Evolutionary conservation across 2,113 vertebrate genomes (phyloP), one percentile per base, ranked within the genome.

Genomic region (Octodon degus): DNA sequence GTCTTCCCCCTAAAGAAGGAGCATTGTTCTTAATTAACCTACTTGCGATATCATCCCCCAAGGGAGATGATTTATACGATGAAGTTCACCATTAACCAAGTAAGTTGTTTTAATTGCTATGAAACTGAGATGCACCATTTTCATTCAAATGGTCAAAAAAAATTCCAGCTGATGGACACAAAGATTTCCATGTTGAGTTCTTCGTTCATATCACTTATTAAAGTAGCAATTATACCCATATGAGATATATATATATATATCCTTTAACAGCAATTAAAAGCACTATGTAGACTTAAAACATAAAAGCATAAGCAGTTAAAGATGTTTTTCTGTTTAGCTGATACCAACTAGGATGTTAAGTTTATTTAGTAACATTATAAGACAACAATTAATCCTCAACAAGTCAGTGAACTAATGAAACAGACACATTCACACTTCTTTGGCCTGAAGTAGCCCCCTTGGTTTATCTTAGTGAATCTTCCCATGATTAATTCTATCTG

Each of bases 361-460:
- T 97, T 60, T 95, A 96, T 95, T 97, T 98, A 30, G 55, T 97
- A 97, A 98, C 87, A 97, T 97, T 95, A 3, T 95, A 97, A 98
- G 97, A 97, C 90, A 98, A 94, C 92, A 97, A 24, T 43, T 43
- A 43, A 43, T 81, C 88, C 43, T 97, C 68, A 98, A 89, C 67
- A 97, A 92, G 81, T 27, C 37, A 96, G 85, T 20, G 96, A 84
- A 96, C 62, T 40, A 85, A 19, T 74, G 86, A 93, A 32, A 91
- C 6, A 90, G 63, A 92, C 19, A 50, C 76, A 90, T 10, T 65
- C 43, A 11, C 47, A 88, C 94, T 97, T 97, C 97, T 96, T 97
- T 97, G 98, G 96, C 16, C 53, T 76, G 34, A 55, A 80, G 37
- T 90, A 63, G 53, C 32, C 37, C 76, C 63, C 94, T 96, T 47